These are phyloP conservation scores for Lepidurus apus DNA, from an alignment of 1,140 invertebrate species.

Conservation along the genomic window DNA sequence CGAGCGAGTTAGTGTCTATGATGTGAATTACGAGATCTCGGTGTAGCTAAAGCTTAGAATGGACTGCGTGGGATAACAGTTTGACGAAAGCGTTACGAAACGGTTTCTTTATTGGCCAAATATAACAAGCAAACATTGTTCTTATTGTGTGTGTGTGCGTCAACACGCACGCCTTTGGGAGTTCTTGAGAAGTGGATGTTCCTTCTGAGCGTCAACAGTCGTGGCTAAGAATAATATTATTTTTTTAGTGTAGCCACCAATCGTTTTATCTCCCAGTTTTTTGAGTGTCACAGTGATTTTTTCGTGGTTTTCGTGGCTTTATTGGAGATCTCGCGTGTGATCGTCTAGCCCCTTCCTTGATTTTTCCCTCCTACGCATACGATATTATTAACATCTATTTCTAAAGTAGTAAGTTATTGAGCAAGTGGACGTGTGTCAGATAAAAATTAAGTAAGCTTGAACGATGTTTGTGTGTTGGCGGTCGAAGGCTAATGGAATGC, in stretches of 20 bases:
- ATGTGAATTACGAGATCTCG: conserved; percentile 94
- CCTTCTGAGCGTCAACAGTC: background rate
- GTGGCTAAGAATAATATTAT: background rate
- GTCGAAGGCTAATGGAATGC: background rate
- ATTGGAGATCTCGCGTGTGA: conserved; percentile 13
- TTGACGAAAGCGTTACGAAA: background rate
- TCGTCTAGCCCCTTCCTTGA: background rate
- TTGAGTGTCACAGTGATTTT: background rate
- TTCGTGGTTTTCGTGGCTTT: background rate
- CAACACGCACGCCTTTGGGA: background rate
- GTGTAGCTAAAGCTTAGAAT: conserved; percentile 48
- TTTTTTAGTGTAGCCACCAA: background rate
- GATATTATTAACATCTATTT: conserved; percentile 10
- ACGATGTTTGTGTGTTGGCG: background rate
- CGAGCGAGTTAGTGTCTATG: conserved; percentile 81
- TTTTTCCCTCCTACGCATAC: background rate
- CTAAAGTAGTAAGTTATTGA: background rate
- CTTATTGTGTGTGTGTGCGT: background rate
- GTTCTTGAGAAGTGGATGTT: background rate
- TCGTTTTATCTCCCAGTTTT: background rate
- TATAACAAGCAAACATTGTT: background rate
- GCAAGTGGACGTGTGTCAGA: background rate
- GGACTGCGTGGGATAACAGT: conserved; percentile 45
- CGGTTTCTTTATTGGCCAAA: background rate
- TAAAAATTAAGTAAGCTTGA: background rate